Percentiles rank a stretch among this genome's conserved stretches.
These are phyloP conservation scores for Xanthorhoe spadicearia DNA, from an alignment of 2,888 invertebrate species.

Conservation along the genomic window DNA sequence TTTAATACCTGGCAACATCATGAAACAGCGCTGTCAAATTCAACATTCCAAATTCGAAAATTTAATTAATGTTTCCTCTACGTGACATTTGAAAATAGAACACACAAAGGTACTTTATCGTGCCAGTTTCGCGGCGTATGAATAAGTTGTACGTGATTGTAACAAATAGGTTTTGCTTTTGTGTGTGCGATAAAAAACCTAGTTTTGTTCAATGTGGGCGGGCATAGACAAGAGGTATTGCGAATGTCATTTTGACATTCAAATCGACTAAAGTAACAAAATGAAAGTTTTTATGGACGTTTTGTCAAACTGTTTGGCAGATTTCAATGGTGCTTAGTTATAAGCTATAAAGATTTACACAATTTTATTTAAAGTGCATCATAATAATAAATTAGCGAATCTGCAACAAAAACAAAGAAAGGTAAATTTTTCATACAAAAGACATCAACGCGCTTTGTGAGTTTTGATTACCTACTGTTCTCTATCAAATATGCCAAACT, in stretches of 20 bases:
- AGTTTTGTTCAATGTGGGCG: slow-evolving; percentile 55
- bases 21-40: slow-evolving; percentile 40
- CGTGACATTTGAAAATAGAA: slow-evolving; percentile 70
- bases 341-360: no score
- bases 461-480: no score
- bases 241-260: slow-evolving; percentile 13
- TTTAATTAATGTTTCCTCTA: slow-evolving; percentile 57
- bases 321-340: no score
- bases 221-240: slow-evolving; percentile 37
- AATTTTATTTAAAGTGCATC: no score
- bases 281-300: not conserved
- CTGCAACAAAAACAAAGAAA: no score
- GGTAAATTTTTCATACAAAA: not conserved
- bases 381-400: no score
- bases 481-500: no score
- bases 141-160: slow-evolving; percentile 67
- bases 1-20: slow-evolving; percentile 38
- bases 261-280: not conserved
- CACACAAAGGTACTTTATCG: slow-evolving; percentile 61
- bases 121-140: slow-evolving; percentile 61
- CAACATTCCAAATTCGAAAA: slow-evolving; percentile 33
- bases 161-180: slow-evolving; percentile 68
- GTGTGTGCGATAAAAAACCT: slow-evolving; percentile 57
- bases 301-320: not conserved
- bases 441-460: no score